Evolutionary conservation across 2,113 vertebrate genomes (phyloP), one percentile per base, ranked within the genome.

Genomic region (Engystomops pustulosus): DNA sequence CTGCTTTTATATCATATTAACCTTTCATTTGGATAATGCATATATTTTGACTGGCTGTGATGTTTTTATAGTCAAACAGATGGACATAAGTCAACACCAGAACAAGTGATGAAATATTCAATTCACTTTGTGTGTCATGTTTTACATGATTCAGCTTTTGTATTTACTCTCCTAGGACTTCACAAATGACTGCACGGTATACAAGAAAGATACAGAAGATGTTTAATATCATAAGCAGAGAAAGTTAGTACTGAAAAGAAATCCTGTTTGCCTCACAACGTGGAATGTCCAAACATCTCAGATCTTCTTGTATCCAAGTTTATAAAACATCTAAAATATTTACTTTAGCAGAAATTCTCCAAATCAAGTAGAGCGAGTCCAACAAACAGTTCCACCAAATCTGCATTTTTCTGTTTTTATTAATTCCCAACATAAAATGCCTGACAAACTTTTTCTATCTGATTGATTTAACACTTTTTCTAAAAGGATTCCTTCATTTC

Each of bases 241-340:
- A 74, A 47, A 74, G 41, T 47, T 47, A 15, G 23, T 49, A 27
- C 49, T 74, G 27, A 47, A 25, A 32, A 30, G 25, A 74, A 44
- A 23, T 51, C 34, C 34, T 81, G 14, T 81, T 36, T 80, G 47
- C 20, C 32, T 47, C 5, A 17, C 30, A 38, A 14, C 38, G 71
- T 41, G 41, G 82, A 84, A 38, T 77, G 38, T 83, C n/a, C 32
- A 77, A 72, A 84, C 45, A 53, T 68, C 18, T 9, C 30, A 55
- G 23, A 27, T 32, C 8, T 71, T 6, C 44, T 55, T 34, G 7
- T 77, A 25, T 47, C 82, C 15, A 18, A 77, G 82, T 84, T 84
- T 84, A 84, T 78, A 84, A 75, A 83, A 76, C 38, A 69, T 45
- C 32, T 38, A 53, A 77, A 84, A 68, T 78, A 69, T 84, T 84